phyloP scores from a whole-genome alignment of 2,888 invertebrate species.

The Troides oblongomaculatus region DNA sequence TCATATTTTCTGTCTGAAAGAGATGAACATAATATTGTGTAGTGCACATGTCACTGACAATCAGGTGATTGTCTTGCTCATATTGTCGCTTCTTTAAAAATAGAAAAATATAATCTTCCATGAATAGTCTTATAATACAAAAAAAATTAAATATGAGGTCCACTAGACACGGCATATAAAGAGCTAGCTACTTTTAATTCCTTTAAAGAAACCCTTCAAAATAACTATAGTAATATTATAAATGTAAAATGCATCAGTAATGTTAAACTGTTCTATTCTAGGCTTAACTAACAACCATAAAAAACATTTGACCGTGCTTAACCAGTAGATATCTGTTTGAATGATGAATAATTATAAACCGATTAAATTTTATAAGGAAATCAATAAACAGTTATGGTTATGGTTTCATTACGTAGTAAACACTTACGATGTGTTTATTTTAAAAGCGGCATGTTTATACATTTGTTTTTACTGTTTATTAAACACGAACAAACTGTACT shows the following conservation, averaged over 20 bases:
- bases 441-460: conserved; percentile 13
- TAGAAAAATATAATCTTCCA: too few relatives aligned
- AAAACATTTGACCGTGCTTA: neutral
- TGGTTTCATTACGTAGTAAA: conserved; percentile 14
- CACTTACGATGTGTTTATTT: conserved; percentile 20
- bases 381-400: conserved; percentile 22
- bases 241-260: neutral
- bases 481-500: conserved; percentile 1
- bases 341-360: conserved; percentile 14
- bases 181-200: neutral
- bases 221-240: neutral
- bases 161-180: too few relatives aligned
- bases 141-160: too few relatives aligned
- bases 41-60: too few relatives aligned
- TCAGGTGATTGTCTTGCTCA: too few relatives aligned
- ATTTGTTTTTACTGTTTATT: conserved; percentile 13
- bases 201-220: conserved; percentile 3
- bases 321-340: neutral
- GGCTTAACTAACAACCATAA: conserved; percentile 1
- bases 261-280: neutral
- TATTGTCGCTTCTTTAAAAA: too few relatives aligned
- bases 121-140: too few relatives aligned
- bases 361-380: conserved; percentile 24
- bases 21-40: too few relatives aligned
- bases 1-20: too few relatives aligned